Conservation (phyloP, 1,140 invertebrate genomes). For the Eupristina koningsbergeri region DNA sequence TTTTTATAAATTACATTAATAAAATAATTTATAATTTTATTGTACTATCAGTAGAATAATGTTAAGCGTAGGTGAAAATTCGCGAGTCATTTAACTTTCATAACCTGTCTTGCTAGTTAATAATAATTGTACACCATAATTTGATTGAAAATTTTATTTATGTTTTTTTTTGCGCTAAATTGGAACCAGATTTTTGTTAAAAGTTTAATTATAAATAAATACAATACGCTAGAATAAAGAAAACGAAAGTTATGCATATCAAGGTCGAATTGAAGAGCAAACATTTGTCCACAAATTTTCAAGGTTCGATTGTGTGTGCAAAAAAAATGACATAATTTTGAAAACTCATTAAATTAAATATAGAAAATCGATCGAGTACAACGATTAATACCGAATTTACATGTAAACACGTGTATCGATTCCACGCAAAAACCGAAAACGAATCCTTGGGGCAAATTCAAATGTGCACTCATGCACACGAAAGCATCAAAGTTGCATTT, state of each 20-base stretch:
- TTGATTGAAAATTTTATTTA: not conserved
- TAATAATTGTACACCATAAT: not conserved
- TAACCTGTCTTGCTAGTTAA: not conserved
- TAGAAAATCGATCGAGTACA: conserved; percentile 22
- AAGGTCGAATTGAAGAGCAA: conserved; percentile 12
- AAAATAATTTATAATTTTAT: not conserved
- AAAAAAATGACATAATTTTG: not conserved
- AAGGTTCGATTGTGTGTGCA: not conserved
- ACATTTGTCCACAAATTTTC: conserved; percentile 13
- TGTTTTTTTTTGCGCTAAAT: not conserved
- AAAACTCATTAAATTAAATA: conserved; percentile 25
- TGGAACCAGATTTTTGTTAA: no score
- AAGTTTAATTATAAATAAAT: not conserved
- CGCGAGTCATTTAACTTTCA: not conserved
- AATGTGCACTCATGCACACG: not conserved
- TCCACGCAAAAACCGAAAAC: not conserved
- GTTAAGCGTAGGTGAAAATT: not conserved
- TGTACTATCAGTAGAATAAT: not conserved
- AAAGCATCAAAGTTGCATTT: conserved; percentile 1
- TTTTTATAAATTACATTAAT: not conserved
- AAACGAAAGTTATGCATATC: not conserved
- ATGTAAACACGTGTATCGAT: no score
- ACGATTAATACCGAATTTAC: not conserved
- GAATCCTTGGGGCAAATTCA: not conserved
- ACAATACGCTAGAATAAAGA: not conserved